Conservation (phyloP, 2,888 invertebrate genomes). For the Troglohyphantes excavatus region DNA sequence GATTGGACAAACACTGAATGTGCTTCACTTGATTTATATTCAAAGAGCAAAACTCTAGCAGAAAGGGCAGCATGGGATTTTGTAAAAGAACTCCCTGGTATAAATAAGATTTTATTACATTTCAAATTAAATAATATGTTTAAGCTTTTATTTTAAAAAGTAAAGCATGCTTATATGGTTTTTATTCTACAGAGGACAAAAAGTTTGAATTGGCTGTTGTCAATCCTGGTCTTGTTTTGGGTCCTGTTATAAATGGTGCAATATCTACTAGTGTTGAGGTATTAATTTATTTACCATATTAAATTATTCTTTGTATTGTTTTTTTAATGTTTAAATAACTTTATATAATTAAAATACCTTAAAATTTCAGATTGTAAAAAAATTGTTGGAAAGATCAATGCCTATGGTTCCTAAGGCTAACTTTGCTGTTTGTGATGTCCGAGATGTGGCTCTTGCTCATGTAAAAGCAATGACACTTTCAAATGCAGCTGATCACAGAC, state of each 20-base stretch:
- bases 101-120: not conserved
- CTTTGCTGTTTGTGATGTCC: slow-evolving; percentile 84
- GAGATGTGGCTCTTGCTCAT: slow-evolving; percentile 85
- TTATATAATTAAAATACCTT: not conserved
- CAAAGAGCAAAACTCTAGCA: slow-evolving; percentile 84
- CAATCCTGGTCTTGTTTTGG: slow-evolving; percentile 84
- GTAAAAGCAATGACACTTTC: slow-evolving; percentile 84
- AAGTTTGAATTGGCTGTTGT: slow-evolving; percentile 84
- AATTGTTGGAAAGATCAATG: slow-evolving; percentile 82
- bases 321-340: not conserved
- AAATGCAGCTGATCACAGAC: slow-evolving; percentile 83
- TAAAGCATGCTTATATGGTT: not conserved
- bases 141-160: not conserved
- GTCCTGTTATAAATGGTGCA: slow-evolving; percentile 83
- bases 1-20: slow-evolving; percentile 83
- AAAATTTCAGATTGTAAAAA: slow-evolving; percentile 81
- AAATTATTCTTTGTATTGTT: not conserved
- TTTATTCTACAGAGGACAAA: slow-evolving; percentile 81
- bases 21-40: slow-evolving; percentile 82
- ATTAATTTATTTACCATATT: not conserved
- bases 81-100: slow-evolving; percentile 83
- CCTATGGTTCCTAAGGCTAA: slow-evolving; percentile 83
- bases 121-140: not conserved
- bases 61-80: slow-evolving; percentile 85
- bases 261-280: slow-evolving; percentile 80